phyloP scores from a whole-genome alignment of 2,113 vertebrate species.

The Cyanocitta stelleri region DNA sequence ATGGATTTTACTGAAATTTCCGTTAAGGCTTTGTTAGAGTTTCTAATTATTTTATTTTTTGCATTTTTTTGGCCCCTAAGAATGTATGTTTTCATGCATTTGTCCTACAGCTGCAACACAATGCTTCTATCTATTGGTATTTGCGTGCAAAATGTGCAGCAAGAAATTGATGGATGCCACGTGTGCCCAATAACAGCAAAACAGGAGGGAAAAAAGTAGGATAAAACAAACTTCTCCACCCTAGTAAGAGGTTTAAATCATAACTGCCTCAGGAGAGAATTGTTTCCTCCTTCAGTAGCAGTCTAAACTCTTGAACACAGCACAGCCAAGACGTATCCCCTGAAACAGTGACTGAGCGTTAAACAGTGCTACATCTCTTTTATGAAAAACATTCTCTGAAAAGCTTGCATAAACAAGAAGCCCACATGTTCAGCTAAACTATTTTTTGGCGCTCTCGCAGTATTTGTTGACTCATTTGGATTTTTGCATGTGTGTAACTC shows the following conservation, averaged over 20 bases:
- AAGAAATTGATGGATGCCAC: constrained; percentile 12
- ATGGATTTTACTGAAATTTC: background rate
- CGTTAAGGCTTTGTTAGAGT: background rate
- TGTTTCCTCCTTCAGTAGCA: constrained; percentile 54
- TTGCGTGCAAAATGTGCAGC: background rate
- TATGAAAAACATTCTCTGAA: constrained; percentile 46
- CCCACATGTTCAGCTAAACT: constrained; percentile 36
- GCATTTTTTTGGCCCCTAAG: background rate
- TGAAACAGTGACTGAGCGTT: constrained; percentile 35
- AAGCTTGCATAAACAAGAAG: constrained; percentile 44
- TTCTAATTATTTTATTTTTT: background rate
- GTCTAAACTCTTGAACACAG: constrained; percentile 27
- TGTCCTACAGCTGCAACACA: constrained; percentile 15
- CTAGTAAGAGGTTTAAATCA: constrained; percentile 34
- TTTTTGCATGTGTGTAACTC: background rate
- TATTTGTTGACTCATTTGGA: constrained; percentile 45
- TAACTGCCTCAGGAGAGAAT: constrained; percentile 44
- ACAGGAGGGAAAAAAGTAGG: background rate
- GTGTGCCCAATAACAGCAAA: background rate
- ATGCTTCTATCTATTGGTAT: background rate
- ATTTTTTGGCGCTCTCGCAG: background rate
- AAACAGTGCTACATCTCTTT: constrained; percentile 38
- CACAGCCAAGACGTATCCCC: constrained; percentile 20
- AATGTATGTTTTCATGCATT: background rate
- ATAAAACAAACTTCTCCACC: constrained; percentile 45